Evolutionary conservation across 2,888 invertebrate genomes (phyloP).

Genomic region (Carabus problematicus): DNA sequence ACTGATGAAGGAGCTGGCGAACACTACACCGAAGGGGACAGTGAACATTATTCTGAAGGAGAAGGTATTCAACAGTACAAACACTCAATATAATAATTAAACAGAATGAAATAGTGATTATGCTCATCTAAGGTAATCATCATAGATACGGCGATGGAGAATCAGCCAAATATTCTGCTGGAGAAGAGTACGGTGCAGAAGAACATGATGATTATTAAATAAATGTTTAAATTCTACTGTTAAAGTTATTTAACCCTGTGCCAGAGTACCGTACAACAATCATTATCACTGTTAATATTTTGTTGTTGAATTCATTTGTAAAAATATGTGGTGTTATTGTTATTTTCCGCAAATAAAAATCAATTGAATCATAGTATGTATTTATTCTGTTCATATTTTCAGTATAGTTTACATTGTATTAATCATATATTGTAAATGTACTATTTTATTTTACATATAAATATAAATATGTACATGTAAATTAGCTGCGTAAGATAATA

Average conservation of each 20-base stretch:
- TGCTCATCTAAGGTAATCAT: background rate
- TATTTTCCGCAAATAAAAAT: too few relatives aligned
- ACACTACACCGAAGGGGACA: constrained; percentile 30
- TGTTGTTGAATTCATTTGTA: too few relatives aligned
- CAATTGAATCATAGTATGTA: too few relatives aligned
- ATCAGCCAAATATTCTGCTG: constrained; percentile 25
- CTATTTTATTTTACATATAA: too few relatives aligned
- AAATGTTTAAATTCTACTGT: background rate
- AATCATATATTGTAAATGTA: too few relatives aligned
- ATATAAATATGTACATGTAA: too few relatives aligned
- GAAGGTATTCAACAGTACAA: constrained; percentile 18
- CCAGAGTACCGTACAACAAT: background rate
- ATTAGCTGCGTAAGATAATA: too few relatives aligned
- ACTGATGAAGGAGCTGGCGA: constrained; percentile 8
- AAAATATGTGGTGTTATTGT: too few relatives aligned
- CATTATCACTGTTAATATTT: too few relatives aligned
- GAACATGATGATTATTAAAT: constrained; percentile 27
- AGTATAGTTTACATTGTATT: too few relatives aligned
- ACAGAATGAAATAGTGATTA: background rate
- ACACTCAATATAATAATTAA: too few relatives aligned
- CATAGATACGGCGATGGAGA: constrained; percentile 24
- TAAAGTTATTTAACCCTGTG: constrained; percentile 1
- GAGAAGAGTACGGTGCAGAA: constrained; percentile 15
- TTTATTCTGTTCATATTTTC: too few relatives aligned
- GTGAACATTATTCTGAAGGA: constrained; percentile 25